Evolutionary conservation across 2,797 vertebrate genomes (phyloP).

Genomic region (Austrolebias charrua): DNA sequence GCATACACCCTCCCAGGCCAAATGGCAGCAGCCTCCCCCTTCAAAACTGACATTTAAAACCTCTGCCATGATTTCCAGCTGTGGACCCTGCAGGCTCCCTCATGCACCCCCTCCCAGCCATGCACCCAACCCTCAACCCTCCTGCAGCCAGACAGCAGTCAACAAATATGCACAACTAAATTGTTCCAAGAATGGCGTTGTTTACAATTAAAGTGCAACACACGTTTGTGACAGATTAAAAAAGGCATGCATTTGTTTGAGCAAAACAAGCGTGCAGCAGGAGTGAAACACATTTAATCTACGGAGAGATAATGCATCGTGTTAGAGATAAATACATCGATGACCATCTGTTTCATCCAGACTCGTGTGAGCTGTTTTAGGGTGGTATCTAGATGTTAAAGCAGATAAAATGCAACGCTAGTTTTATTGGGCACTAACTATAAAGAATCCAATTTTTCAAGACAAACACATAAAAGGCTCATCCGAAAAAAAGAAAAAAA

Average conservation of each 20-base stretch:
- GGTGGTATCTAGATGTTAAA: background rate
- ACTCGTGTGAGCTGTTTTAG: background rate
- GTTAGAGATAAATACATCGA: no score
- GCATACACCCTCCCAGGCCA: conserved; percentile 67
- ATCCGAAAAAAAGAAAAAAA: background rate
- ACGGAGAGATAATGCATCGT: background rate
- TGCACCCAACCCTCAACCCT: conserved; percentile 43
- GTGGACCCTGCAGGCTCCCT: conserved; percentile 60
- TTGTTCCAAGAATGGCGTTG: conserved; percentile 19
- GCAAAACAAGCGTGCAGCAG: background rate
- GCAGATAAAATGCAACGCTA: background rate
- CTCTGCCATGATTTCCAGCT: conserved; percentile 77
- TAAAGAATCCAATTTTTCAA: background rate
- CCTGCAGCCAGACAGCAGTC: conserved; percentile 42
- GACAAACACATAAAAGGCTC: background rate
- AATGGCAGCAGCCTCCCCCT: conserved; percentile 74
- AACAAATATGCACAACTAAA: conserved; percentile 46
- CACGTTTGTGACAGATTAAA: background rate
- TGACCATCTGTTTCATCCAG: background rate
- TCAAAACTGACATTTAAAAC: conserved; percentile 81
- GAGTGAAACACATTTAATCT: background rate
- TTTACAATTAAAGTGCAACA: conserved; percentile 8
- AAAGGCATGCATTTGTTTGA: background rate
- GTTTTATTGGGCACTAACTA: background rate
- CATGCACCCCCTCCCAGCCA: conserved; percentile 14